A percentile compares a stretch with the other conserved stretches of the same genome.
Conservation (phyloP, 2,888 invertebrate species). For the Drosophila mercatorum region DNA sequence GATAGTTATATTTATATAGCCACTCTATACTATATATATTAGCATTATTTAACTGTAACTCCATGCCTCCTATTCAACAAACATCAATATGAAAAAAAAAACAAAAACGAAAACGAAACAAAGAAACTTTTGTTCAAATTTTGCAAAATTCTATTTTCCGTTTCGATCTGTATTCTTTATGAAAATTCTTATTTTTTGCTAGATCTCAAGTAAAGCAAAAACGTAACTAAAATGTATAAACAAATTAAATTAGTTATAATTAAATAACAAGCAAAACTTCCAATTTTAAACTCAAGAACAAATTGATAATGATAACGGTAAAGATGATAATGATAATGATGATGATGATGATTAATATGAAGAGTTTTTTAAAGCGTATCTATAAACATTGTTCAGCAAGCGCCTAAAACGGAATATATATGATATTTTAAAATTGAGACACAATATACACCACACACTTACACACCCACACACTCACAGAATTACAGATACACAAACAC, state of each 20-base stretch:
- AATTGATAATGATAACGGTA: slow-evolving; percentile 36
- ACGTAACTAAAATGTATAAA: slow-evolving; percentile 55
- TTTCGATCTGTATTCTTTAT: slow-evolving; percentile 38
- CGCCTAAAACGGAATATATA: slow-evolving; percentile 61
- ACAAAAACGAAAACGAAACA: background rate
- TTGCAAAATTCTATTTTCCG: slow-evolving; percentile 21
- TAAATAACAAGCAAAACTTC: slow-evolving; percentile 68
- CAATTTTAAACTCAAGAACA: slow-evolving; percentile 67
- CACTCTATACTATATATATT: slow-evolving; percentile 30
- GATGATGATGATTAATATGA: slow-evolving; percentile 37
- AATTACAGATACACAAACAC: slow-evolving; percentile 51
- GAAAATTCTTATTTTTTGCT: slow-evolving; percentile 52
- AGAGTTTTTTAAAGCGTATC: slow-evolving; percentile 70
- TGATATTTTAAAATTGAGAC: slow-evolving; percentile 51
- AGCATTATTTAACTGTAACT: slow-evolving; percentile 63
- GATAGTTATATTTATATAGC: slow-evolving; percentile 28
- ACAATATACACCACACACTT: slow-evolving; percentile 20
- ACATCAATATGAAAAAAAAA: slow-evolving; percentile 30
- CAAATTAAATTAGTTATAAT: slow-evolving; percentile 62
- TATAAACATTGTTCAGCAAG: slow-evolving; percentile 75
- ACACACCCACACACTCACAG: slow-evolving; percentile 40
- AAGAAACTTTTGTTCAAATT: slow-evolving; percentile 22
- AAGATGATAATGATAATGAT: slow-evolving; percentile 45
- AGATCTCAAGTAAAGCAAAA: slow-evolving; percentile 75
- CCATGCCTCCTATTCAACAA: slow-evolving; percentile 67